These are phyloP conservation scores for Sminthurides bifidus DNA, from an alignment of 1,140 invertebrate species.

Conservation along the genomic window DNA sequence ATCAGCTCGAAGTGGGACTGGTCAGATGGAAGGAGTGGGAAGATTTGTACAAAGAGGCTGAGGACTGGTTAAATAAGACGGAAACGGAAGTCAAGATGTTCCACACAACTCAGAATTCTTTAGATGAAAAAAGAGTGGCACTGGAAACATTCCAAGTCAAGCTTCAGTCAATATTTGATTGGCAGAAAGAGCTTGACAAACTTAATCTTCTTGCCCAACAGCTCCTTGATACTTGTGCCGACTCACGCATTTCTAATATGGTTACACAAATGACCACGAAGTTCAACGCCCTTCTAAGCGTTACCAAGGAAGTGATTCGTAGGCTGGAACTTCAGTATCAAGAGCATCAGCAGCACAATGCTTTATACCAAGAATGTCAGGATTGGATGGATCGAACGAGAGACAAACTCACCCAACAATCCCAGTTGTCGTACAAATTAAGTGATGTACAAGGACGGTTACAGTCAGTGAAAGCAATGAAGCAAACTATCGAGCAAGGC, in stretches of 20 bases:
- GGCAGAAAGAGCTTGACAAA: conserved; percentile 67
- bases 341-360: conserved; percentile 79
- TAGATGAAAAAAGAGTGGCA: conserved; percentile 77
- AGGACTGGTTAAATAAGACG: conserved; percentile 76
- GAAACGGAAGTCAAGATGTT: conserved; percentile 76
- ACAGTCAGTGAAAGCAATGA: conserved; percentile 66
- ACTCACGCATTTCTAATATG: conserved; percentile 83
- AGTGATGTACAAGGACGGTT: conserved; percentile 71
- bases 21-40: conserved; percentile 93
- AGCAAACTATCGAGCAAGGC: conserved; percentile 75
- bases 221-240: conserved; percentile 78
- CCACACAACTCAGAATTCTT: conserved; percentile 75
- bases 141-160: conserved; percentile 82
- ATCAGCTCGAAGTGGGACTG: conserved; percentile 71
- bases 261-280: conserved; percentile 87
- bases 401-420: conserved; percentile 59
- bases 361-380: conserved; percentile 77
- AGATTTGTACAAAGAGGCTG: conserved; percentile 78
- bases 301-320: conserved; percentile 87
- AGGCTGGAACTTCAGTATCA: conserved; percentile 80
- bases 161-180: conserved; percentile 80
- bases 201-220: conserved; percentile 84
- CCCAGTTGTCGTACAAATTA: conserved; percentile 59
- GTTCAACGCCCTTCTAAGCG: conserved; percentile 78
- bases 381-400: conserved; percentile 78